These are phyloP conservation scores for Urocitellus parryii DNA, from an alignment of 2,113 vertebrate species.

Conservation along the genomic window DNA sequence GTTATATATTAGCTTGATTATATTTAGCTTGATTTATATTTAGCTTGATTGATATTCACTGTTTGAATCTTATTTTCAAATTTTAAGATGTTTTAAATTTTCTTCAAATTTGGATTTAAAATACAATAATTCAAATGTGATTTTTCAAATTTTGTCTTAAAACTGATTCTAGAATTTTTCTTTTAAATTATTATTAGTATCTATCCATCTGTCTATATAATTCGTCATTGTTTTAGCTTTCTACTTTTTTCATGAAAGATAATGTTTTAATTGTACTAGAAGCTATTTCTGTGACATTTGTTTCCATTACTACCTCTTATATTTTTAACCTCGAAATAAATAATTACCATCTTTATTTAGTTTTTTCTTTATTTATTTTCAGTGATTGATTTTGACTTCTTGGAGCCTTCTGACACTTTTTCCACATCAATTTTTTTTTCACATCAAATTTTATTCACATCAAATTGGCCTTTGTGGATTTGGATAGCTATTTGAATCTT, in stretches of 20 bases:
- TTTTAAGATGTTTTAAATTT: conserved; percentile 34
- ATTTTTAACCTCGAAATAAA: conserved; percentile 27
- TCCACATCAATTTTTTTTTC: conserved; percentile 42
- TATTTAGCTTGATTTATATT: too few species aligned
- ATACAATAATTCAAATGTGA: conserved; percentile 36
- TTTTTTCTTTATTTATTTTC: background rate
- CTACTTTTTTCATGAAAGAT: conserved; percentile 15
- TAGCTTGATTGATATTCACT: too few species aligned
- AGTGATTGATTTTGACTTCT: background rate
- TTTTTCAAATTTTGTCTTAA: conserved; percentile 49
- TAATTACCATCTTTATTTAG: conserved; percentile 35
- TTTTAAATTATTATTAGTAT: background rate
- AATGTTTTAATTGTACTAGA: background rate
- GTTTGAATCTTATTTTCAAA: background rate
- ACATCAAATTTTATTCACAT: background rate
- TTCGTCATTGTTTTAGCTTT: background rate
- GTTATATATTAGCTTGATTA: background rate
- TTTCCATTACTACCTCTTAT: conserved; percentile 25
- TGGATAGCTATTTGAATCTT: conserved; percentile 42
- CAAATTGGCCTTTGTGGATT: background rate
- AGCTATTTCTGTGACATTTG: background rate
- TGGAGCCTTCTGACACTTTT: conserved; percentile 19
- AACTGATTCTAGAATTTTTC: background rate
- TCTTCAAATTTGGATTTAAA: background rate
- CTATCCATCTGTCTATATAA: background rate